Base-by-base conservation (phyloP, 2,888 invertebrate genomes). In the Acrocyrtus sp. region DNA sequence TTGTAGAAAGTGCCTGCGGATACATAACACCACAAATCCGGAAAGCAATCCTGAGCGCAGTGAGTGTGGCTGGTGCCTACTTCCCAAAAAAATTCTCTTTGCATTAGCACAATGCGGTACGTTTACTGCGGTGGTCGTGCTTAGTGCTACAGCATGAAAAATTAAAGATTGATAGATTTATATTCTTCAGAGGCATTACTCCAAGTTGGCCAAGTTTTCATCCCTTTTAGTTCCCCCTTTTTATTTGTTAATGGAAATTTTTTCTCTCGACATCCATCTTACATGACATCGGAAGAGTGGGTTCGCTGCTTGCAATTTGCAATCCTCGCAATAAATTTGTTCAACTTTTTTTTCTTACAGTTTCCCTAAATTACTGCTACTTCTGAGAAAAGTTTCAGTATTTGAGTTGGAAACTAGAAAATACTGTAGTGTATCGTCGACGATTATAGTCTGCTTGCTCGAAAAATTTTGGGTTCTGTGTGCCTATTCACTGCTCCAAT, bases 141-240 rank as follows among this genome's bases (percentile, higher is more conserved):
- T 39, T 41, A 54, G n/a, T 34, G 27, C 19, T 34, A 66, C 48
- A 60, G 47, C 22, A 50, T 65, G 39, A 62, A 61, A 68, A 68
- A 68, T 60, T 54, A 39, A 54, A 68, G 68, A 68, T 68, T 68
- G 68, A 68, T 61, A 68, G 68, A 68, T 68, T 68, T 68, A 68
- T 68, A 54, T 50, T 68, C 61, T 45, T 60, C 17, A 39, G 24
- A 68, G 34, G 60, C 43, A 54, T 60, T 68, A 68, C n/a, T n/a
- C n/a, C 53, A 45, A 60, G 47, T 60, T 68, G 60, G 68, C 60
- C 60, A 60, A 68, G 53, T 60, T 54, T 60, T 48, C 67, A 67
- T 50, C 58, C 60, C 60, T 61, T 67, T 60, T 61, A 68, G 68
- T n/a, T n/a, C 61, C 29, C 45, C 47, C 27, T 57, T 60, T 61